Evolutionary conservation across 1,140 invertebrate species (phyloP).

Genomic region (Aphelenchoides avenae): DNA sequence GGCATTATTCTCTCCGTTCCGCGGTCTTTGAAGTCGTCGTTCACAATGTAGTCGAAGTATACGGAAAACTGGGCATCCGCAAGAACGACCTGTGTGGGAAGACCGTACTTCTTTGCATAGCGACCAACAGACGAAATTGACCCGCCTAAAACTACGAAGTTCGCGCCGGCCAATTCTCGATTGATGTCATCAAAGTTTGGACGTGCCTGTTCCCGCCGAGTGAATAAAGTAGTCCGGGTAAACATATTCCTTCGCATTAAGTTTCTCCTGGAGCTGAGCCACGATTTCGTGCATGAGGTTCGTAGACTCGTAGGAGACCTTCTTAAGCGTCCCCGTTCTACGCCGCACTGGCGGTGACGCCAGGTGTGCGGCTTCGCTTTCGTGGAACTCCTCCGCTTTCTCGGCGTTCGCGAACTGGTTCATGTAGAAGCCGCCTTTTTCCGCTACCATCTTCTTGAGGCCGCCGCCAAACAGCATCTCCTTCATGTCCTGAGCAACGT

Average conservation of each 20-base stretch:
- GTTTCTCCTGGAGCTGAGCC: conserved; percentile 21
- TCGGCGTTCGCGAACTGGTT: conserved; percentile 51
- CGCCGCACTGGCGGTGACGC: too few relatives aligned
- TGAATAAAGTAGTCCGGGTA: conserved; percentile 44
- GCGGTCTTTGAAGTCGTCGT: conserved; percentile 35
- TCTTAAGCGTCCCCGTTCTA: too few relatives aligned
- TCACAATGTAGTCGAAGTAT: conserved; percentile 43
- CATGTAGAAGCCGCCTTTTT: conserved; percentile 45
- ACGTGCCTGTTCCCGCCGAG: conserved; percentile 43
- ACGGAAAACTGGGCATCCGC: conserved; percentile 42
- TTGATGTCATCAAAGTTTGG: too few relatives aligned
- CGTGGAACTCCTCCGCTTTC: conserved; percentile 40
- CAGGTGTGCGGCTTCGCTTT: too few relatives aligned
- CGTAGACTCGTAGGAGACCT: too few relatives aligned
- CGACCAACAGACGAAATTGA: conserved; percentile 48
- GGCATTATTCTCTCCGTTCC: conserved; percentile 24
- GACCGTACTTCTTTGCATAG: conserved; percentile 36
- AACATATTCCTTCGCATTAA: conserved; percentile 3
- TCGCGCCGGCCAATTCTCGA: too few relatives aligned
- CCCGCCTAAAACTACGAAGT: too few relatives aligned
- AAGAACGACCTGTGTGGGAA: conserved; percentile 34
- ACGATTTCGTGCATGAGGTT: conserved; percentile 48
- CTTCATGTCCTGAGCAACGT: too few relatives aligned
- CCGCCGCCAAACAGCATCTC: too few relatives aligned
- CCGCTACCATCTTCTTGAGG: conserved; percentile 26